Base-by-base conservation (phyloP, 2,113 vertebrate species). In the Semnornis frantzii region DNA sequence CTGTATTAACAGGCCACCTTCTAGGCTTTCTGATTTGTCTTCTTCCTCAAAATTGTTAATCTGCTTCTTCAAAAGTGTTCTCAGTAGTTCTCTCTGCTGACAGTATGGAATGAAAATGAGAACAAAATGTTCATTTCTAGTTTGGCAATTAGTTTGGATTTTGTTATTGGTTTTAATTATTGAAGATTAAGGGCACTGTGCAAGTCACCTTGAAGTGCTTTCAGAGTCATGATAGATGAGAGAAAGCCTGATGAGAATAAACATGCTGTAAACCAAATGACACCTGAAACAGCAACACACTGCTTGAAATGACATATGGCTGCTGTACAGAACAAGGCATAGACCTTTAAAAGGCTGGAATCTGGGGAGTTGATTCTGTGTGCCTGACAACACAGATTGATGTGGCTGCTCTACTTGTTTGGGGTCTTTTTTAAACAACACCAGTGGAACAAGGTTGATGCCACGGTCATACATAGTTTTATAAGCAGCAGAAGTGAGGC, bases 171-270 rank as follows among this genome's bases (percentile, higher is more conserved):
- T 68, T n/a, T 58, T 16, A 70, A 46, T 66, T 39, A 70, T 18
- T 79, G 62, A 93, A 44, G 23, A 33, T 68, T 57, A 54, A 72
- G 46, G 20, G 2, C 55, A 57, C 34, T 28, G 7, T 60, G 33
- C 14, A 78, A 84, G 15, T 66, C n/a, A 89, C 20, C 27, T 27
- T 33, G 58, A 57, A 79, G 69, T 55, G 31, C 48, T 48, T 85
- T 87, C 52, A 69, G 18, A 89, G 80, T 74, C 42, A 19, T 0
- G 0, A 60, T 10, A 90, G 69, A 87, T 15, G 50, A 88, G 15
- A 81, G 50, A 85, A 95, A 65, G 15, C 21, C 68, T 93, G 46
- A 31, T 65, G 33, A 88, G 72, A 95, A 85, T 54, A 91, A 95
- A 89, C 23, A 44, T 33, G 18, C 65, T n/a, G 63, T 69, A 90